These are phyloP conservation scores for Cryptocephalus primarius DNA, from an alignment of 2,888 invertebrate genomes.

Conservation along the genomic window DNA sequence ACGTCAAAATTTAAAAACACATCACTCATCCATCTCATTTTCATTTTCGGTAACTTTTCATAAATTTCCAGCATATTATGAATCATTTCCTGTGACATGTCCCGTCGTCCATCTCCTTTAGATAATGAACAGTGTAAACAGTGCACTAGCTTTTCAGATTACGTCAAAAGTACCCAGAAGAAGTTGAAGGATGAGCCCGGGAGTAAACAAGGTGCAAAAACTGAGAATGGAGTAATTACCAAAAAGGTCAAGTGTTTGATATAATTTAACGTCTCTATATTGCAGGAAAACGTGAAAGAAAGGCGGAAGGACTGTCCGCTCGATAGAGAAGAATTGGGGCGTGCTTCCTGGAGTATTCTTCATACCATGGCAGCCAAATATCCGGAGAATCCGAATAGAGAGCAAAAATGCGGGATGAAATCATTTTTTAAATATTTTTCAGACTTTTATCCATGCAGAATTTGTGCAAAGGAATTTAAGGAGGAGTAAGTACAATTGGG, in stretches of 20 bases:
- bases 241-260: neutral
- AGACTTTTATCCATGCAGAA: slow-evolving; percentile 85
- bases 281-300: slow-evolving; percentile 9
- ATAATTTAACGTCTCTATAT: neutral
- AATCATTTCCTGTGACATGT: slow-evolving; percentile 23
- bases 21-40: too few relatives aligned
- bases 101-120: slow-evolving; percentile 30
- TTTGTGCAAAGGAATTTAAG: slow-evolving; percentile 80
- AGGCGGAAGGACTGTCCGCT: slow-evolving; percentile 54
- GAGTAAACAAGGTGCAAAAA: slow-evolving; percentile 2
- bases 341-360: slow-evolving; percentile 83
- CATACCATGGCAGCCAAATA: slow-evolving; percentile 96
- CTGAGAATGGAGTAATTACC: slow-evolving; percentile 5
- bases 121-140: slow-evolving; percentile 35
- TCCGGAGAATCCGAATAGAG: slow-evolving; percentile 66
- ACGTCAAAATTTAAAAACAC: too few relatives aligned
- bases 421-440: slow-evolving; percentile 75
- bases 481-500: slow-evolving; percentile 53
- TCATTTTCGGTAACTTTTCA: neutral
- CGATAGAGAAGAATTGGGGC: slow-evolving; percentile 66
- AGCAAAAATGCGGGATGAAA: slow-evolving; percentile 65
- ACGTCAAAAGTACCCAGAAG: slow-evolving; percentile 31
- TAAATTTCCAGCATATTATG: slow-evolving; percentile 14
- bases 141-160: slow-evolving; percentile 35
- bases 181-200: slow-evolving; percentile 15